Evolutionary conservation across 2,797 vertebrate genomes (phyloP).

Genomic region (Heliangelus exortis): DNA sequence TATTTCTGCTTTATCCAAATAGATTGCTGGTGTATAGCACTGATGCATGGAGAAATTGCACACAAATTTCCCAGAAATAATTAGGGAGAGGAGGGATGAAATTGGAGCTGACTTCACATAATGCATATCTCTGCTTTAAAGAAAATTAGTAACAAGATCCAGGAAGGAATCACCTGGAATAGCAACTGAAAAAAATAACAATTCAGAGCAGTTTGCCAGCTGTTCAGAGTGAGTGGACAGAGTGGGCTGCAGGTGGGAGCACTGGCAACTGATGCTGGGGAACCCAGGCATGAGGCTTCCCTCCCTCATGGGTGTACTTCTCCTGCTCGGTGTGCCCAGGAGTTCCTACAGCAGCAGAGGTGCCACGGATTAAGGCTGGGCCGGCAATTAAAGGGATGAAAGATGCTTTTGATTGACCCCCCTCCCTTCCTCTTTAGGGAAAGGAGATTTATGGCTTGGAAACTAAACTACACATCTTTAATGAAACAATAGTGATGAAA

Average conservation of each 20-base stretch:
- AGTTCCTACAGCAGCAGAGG: background rate
- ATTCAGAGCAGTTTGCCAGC: background rate
- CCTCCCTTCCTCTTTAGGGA: too few relatives aligned
- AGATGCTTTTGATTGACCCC: too few relatives aligned
- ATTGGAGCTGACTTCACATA: background rate
- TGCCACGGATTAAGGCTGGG: too few relatives aligned
- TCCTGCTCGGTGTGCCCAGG: background rate
- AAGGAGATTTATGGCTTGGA: too few relatives aligned
- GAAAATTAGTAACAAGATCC: background rate
- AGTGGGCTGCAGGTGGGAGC: background rate
- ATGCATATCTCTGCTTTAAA: background rate
- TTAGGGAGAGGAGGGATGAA: background rate
- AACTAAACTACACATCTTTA: too few relatives aligned
- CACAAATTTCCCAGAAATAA: background rate
- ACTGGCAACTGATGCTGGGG: fast-evolving
- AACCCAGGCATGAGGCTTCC: fast-evolving
- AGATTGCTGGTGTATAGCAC: background rate
- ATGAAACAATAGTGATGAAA: too few relatives aligned
- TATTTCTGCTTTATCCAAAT: background rate
- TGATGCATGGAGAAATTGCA: background rate
- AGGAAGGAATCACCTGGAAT: background rate
- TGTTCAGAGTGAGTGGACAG: background rate
- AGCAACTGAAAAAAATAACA: background rate
- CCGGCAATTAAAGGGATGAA: too few relatives aligned
- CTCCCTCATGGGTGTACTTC: background rate